Percentiles rank a stretch among this genome's conserved stretches.
phyloP scores from a whole-genome alignment of 2,113 vertebrate species.

The Apaloderma vittatum region DNA sequence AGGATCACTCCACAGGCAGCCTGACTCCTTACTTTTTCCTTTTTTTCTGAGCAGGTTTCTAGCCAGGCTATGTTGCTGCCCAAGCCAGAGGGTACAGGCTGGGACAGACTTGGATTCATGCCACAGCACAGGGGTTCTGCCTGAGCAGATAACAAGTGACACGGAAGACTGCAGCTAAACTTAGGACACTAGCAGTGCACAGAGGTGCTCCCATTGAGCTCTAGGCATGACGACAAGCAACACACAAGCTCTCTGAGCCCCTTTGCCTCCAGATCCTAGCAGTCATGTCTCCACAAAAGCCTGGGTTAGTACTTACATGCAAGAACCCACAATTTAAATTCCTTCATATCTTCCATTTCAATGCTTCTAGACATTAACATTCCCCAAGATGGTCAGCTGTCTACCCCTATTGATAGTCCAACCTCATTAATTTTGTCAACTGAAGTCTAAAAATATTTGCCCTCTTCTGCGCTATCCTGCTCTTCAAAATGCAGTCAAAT shows the following conservation, averaged over 20 bases:
- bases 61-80: accelerated
- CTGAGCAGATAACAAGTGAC: accelerated
- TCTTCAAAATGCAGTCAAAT: background rate
- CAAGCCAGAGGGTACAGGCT: background rate
- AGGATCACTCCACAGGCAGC: background rate
- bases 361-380: background rate
- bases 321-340: background rate
- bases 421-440: background rate
- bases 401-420: background rate
- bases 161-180: background rate
- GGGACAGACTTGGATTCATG: background rate
- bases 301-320: accelerated
- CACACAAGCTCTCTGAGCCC: accelerated
- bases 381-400: background rate
- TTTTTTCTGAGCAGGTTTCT: background rate
- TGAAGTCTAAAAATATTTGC: background rate
- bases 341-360: background rate
- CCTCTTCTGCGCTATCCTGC: background rate
- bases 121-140: background rate
- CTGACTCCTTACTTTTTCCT: background rate
- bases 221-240: background rate
- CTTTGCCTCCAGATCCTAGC: background rate
- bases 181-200: background rate
- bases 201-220: background rate
- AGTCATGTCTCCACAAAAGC: background rate